Evolutionary conservation across 2,113 vertebrate species (phyloP).

Genomic region (Vanacampus margaritifer): DNA sequence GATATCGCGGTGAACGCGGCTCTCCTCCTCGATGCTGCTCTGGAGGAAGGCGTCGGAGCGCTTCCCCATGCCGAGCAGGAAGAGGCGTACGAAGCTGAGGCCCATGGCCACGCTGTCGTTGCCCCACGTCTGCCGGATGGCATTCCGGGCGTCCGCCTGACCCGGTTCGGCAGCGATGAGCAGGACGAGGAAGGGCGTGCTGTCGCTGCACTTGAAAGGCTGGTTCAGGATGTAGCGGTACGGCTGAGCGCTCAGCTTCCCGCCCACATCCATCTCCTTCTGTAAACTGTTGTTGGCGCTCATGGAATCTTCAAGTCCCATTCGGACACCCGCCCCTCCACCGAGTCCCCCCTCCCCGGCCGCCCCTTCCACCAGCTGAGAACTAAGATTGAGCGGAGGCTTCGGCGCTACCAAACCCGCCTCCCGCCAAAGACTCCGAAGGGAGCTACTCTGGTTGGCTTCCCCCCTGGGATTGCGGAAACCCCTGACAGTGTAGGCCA

Average conservation of each 20-base stretch:
- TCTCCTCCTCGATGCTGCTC: conserved; percentile 83
- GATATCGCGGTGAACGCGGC: conserved; percentile 83
- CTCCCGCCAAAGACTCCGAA: conserved; percentile 84
- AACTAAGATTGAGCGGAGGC: conserved; percentile 79
- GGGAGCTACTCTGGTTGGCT: conserved; percentile 82
- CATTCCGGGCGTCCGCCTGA: conserved; percentile 85
- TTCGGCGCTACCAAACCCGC: conserved; percentile 75
- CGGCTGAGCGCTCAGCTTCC: conserved; percentile 76
- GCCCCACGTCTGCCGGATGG: conserved; percentile 93
- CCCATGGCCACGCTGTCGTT: conserved; percentile 85
- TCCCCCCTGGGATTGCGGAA: conserved; percentile 85
- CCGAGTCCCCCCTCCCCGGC: conserved; percentile 51
- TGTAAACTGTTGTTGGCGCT: conserved; percentile 89
- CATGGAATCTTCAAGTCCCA: conserved; percentile 87
- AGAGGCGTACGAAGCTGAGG: conserved; percentile 81
- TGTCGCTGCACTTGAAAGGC: conserved; percentile 84
- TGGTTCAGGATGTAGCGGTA: conserved; percentile 92
- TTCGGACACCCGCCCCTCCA: conserved; percentile 57
- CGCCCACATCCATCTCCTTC: conserved; percentile 82
- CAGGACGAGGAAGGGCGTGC: conserved; percentile 85
- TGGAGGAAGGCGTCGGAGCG: conserved; percentile 77
- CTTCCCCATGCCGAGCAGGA: conserved; percentile 80
- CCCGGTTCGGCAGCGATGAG: conserved; percentile 88
- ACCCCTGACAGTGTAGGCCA: conserved; percentile 86
- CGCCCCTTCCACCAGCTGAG: conserved; percentile 77